Conservation (phyloP, 2,113 vertebrate genomes). For the Ptilorrhoa leucosticta region DNA sequence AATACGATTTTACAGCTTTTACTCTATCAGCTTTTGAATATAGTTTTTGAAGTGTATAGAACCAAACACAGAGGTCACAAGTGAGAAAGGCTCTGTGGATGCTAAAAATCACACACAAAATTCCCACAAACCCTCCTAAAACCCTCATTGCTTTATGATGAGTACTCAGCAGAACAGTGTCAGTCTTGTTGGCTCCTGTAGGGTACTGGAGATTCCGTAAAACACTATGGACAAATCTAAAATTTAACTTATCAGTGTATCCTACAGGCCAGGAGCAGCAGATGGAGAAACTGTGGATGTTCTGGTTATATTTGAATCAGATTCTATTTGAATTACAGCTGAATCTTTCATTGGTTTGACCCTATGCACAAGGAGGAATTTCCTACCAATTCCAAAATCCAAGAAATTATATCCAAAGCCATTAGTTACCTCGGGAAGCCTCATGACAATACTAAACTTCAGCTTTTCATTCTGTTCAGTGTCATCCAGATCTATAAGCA, state of each 20-base stretch:
- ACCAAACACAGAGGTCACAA: not conserved
- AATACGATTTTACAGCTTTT: not conserved
- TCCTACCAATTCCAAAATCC: not conserved
- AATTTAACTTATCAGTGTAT: not conserved
- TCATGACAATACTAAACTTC: conserved; percentile 86
- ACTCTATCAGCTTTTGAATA: not conserved
- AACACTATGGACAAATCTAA: not conserved
- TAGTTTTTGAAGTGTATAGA: not conserved
- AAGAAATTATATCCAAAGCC: not conserved
- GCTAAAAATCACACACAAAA: not conserved
- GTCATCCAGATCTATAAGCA: conserved; percentile 84
- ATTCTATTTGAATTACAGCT: not conserved
- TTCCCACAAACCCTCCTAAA: not conserved
- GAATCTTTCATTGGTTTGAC: not conserved
- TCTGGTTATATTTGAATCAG: not conserved
- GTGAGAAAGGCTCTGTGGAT: not conserved
- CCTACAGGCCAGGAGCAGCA: not conserved
- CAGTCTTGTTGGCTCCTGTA: not conserved
- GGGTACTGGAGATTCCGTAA: not conserved
- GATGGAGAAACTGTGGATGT: not conserved
- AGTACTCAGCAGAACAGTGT: not conserved
- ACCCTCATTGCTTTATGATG: not conserved
- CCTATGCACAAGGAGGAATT: not conserved
- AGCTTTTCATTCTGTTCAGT: conserved; percentile 83
- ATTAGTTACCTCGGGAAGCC: conserved; percentile 85